These are phyloP conservation scores for Engraulis encrasicolus DNA, from an alignment of 2,113 vertebrate species.

Conservation along the genomic window DNA sequence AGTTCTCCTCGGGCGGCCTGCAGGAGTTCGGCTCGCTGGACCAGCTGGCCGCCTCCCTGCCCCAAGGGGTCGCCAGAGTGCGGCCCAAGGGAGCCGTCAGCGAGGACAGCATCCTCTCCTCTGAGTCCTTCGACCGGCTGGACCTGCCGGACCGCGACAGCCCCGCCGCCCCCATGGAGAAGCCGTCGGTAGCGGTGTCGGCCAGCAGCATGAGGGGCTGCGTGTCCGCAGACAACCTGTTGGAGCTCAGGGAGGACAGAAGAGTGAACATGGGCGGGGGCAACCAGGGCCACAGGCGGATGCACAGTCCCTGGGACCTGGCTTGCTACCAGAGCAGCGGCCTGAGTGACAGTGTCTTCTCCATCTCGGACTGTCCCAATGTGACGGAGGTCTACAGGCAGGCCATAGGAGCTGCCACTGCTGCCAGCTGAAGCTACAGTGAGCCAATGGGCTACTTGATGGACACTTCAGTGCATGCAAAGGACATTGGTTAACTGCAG, in stretches of 20 bases:
- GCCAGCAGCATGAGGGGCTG: conserved; percentile 76
- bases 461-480: background rate
- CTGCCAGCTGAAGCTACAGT: conserved; percentile 73
- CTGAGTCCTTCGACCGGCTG: conserved; percentile 92
- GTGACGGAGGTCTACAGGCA: conserved; percentile 75
- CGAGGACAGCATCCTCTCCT: conserved; percentile 95
- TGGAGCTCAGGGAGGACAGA: conserved; percentile 73
- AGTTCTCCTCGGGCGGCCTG: conserved; percentile 78
- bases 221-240: conserved; percentile 87
- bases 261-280: conserved; percentile 31
- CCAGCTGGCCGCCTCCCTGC: conserved; percentile 70
- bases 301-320: conserved; percentile 20
- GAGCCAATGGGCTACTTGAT: too few relatives aligned
- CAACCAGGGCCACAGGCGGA: background rate
- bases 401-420: conserved; percentile 66
- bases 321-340: conserved; percentile 73
- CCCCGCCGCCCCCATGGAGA: conserved; percentile 15
- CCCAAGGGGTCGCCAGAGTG: conserved; percentile 14
- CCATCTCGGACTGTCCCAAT: conserved; percentile 77
- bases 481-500: background rate
- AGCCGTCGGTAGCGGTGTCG: conserved; percentile 35
- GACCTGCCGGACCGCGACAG: conserved; percentile 80
- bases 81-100: conserved; percentile 81
- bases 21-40: conserved; percentile 75
- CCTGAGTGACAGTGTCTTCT: conserved; percentile 77